Percentiles rank a stretch among this genome's conserved stretches.
Evolutionary conservation across 2,113 vertebrate genomes (phyloP).

Genomic region (Panthera uncia): DNA sequence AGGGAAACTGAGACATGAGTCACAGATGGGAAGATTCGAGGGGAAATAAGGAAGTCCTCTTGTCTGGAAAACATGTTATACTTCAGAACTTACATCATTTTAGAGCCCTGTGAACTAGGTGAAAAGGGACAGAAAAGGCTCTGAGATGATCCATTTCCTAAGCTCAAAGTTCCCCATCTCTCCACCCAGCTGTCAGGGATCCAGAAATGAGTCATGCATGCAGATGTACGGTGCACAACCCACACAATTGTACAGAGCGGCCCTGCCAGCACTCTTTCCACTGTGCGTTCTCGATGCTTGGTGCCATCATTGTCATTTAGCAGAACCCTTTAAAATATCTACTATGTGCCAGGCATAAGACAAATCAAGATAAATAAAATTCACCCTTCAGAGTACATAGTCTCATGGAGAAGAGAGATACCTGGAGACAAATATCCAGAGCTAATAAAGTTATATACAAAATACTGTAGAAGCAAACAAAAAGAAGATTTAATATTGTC

Average conservation of each 20-base stretch:
- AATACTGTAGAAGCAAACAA: neutral
- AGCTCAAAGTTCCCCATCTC: neutral
- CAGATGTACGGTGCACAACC: neutral
- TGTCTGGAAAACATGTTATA: neutral
- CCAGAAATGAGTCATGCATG: neutral
- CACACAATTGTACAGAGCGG: fast-evolving
- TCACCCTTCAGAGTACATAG: neutral
- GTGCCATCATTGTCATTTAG: neutral
- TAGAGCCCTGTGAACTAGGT: neutral
- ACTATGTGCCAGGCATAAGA: neutral
- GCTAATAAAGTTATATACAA: neutral
- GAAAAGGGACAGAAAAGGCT: neutral
- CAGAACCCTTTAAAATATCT: neutral
- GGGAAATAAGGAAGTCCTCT: neutral
- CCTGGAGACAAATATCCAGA: neutral
- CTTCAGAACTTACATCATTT: neutral
- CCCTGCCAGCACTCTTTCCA: neutral
- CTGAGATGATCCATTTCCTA: neutral
- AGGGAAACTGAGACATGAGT: neutral
- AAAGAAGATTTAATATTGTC: neutral
- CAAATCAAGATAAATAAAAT: neutral
- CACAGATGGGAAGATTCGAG: neutral
- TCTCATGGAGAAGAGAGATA: neutral
- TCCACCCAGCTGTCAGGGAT: neutral
- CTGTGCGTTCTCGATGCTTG: neutral